These are phyloP conservation scores for Scaptomyza cyrtandrae DNA, from an alignment of 2,888 invertebrate genomes.

Conservation along the genomic window DNA sequence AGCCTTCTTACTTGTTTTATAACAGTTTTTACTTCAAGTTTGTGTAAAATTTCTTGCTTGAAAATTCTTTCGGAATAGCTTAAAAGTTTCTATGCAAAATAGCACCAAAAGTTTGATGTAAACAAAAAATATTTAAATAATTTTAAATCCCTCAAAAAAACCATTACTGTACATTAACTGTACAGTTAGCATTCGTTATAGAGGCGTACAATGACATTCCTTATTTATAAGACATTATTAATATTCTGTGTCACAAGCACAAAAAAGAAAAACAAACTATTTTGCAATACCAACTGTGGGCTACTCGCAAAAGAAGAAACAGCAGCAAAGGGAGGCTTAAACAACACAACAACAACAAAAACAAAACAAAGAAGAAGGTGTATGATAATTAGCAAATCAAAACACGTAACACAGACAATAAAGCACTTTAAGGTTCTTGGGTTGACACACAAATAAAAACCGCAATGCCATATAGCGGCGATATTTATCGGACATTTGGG, in stretches of 20 bases:
- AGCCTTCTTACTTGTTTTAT: no score
- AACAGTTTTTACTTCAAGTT: no score
- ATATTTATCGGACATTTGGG: slow-evolving; percentile 52
- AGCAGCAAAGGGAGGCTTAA: background rate
- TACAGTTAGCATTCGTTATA: background rate
- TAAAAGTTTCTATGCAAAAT: no score
- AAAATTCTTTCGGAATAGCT: no score
- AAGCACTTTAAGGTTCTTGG: slow-evolving; percentile 39
- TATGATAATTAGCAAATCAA: slow-evolving; percentile 39
- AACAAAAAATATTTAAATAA: no score
- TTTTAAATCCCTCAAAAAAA: background rate
- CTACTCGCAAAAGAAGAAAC: slow-evolving; percentile 26
- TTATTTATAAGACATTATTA: slow-evolving; percentile 28
- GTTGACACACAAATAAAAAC: slow-evolving; percentile 19
- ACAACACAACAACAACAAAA: background rate
- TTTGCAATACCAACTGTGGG: slow-evolving; percentile 45
- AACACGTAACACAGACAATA: slow-evolving; percentile 41
- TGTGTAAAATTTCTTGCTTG: no score
- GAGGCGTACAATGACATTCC: slow-evolving; percentile 26
- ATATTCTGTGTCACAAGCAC: slow-evolving; percentile 40
- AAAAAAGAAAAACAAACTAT: slow-evolving; percentile 25
- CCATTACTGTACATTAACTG: background rate
- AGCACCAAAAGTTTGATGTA: no score
- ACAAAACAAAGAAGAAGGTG: slow-evolving; percentile 15
- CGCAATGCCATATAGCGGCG: slow-evolving; percentile 61